Evolutionary conservation across 1,140 invertebrate genomes (phyloP).

Genomic region (Scaptodrosophila lebanonensis): DNA sequence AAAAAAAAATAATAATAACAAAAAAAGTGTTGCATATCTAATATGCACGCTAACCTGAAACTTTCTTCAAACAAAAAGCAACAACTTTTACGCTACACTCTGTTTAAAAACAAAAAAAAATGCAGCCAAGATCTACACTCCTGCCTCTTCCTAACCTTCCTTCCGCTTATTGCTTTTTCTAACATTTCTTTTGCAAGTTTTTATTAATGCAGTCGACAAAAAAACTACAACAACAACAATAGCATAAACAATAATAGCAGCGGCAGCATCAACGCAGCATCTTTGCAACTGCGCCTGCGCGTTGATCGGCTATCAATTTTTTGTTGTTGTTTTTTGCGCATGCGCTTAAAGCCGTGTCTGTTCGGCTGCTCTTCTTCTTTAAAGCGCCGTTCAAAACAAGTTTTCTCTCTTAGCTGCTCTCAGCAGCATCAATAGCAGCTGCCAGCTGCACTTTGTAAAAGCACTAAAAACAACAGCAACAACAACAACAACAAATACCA

Average conservation of each 20-base stretch:
- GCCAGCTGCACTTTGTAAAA: constrained; percentile 64
- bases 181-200: constrained; percentile 48
- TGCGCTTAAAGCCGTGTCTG: constrained; percentile 27
- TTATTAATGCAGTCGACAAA: constrained; percentile 63
- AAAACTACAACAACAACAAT: too few species aligned
- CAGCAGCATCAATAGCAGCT: constrained; percentile 44
- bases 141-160: constrained; percentile 33
- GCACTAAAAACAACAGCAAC: constrained; percentile 32
- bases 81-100: constrained; percentile 5
- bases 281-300: too few species aligned
- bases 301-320: constrained; percentile 68
- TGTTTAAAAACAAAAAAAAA: too few species aligned
- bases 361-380: constrained; percentile 68
- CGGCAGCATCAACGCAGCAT: constrained; percentile 47
- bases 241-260: too few species aligned
- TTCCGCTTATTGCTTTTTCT: constrained; percentile 64
- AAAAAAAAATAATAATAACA: too few species aligned
- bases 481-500: constrained; percentile 17
- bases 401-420: constrained; percentile 34
- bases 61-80: too few species aligned
- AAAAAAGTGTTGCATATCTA: too few species aligned
- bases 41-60: too few species aligned
- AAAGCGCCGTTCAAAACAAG: constrained; percentile 71
- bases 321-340: constrained; percentile 35
- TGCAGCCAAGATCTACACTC: constrained; percentile 4